phyloP scores from a whole-genome alignment of 1,140 invertebrate species.

The Orius insidiosus region DNA sequence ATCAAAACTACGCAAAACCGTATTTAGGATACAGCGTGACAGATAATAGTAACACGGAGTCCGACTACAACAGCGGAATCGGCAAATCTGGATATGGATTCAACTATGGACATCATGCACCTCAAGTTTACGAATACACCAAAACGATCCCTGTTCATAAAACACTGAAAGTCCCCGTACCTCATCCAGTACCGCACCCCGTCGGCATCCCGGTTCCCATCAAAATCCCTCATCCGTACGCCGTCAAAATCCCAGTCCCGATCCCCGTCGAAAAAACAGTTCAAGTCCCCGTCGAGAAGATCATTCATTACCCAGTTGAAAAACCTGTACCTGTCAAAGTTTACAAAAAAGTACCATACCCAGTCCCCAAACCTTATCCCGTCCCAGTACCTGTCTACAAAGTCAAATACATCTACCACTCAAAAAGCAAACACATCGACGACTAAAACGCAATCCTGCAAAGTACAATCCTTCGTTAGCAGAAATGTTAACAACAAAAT shows the following conservation, averaged over 20 bases:
- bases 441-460: background rate
- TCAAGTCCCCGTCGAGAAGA: conserved; percentile 5
- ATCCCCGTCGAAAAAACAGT: conserved; percentile 5
- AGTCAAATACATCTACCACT: conserved; percentile 9
- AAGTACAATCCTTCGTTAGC: no score
- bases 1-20: no score
- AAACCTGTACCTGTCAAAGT: conserved; percentile 8
- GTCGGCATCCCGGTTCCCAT: conserved; percentile 4
- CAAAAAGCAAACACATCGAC: conserved; percentile 1
- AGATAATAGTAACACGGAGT: no score
- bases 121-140: conserved; percentile 6
- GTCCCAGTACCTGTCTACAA: conserved; percentile 8
- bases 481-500: no score
- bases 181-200: conserved; percentile 6
- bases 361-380: conserved; percentile 6
- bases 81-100: background rate
- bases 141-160: conserved; percentile 6
- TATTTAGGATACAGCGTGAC: no score
- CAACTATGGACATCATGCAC: background rate
- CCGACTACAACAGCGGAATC: no score
- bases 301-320: conserved; percentile 7
- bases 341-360: conserved; percentile 6
- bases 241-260: conserved; percentile 4
- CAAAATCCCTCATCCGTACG: conserved; percentile 7
- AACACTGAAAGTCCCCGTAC: conserved; percentile 5